Conservation (phyloP, 2,888 invertebrate species). For the Macropis europaea region DNA sequence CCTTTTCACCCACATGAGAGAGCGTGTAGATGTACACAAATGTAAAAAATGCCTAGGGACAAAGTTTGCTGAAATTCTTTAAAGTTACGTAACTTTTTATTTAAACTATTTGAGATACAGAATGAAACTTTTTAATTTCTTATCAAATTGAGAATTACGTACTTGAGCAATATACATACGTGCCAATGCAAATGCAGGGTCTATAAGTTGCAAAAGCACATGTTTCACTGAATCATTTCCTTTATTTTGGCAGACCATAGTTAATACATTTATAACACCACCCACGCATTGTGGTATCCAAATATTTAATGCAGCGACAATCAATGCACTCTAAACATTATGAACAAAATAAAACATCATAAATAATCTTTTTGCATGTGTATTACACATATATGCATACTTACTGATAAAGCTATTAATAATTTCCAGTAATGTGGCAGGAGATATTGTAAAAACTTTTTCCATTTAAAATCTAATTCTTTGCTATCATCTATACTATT, state of each 20-base stretch:
- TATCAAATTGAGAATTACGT: conserved; percentile 52
- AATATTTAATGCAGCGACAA: conserved; percentile 93
- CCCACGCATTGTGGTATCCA: conserved; percentile 93
- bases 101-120: neutral
- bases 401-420: conserved; percentile 89
- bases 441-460: conserved; percentile 86
- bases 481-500: conserved; percentile 18
- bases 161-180: conserved; percentile 89
- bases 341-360: neutral
- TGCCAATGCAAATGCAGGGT: conserved; percentile 86
- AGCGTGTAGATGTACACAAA: conserved; percentile 94
- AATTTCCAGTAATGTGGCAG: conserved; percentile 89
- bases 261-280: conserved; percentile 89
- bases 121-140: neutral
- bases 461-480: conserved; percentile 86
- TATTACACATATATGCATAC: conserved; percentile 70
- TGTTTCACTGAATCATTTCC: conserved; percentile 77
- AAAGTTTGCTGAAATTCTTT: conserved; percentile 2
- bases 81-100: neutral
- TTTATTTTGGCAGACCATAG: conserved; percentile 81
- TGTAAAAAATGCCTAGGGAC: conserved; percentile 88
- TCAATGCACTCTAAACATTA: conserved; percentile 87
- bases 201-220: conserved; percentile 84
- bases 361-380: neutral
- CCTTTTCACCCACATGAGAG: conserved; percentile 92